A percentile compares a stretch with the other conserved stretches of the same genome.
Evolutionary conservation across 1,140 invertebrate species (phyloP).

Genomic region (Elymnias hypermnestra): DNA sequence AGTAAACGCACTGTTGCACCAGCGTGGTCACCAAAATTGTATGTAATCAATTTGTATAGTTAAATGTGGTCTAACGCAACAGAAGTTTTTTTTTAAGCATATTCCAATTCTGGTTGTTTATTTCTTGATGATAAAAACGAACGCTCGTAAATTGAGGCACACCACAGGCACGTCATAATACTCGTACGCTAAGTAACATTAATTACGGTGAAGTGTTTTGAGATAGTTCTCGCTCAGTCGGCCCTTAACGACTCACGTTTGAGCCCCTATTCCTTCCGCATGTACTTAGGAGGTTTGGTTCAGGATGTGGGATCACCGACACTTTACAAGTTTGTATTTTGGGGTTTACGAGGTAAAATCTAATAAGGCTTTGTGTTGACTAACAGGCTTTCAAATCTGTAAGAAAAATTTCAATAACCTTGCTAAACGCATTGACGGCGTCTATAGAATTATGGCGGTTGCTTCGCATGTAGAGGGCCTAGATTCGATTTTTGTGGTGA

Average conservation of each 20-base stretch:
- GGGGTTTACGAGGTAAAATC: background rate
- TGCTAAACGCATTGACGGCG: no score
- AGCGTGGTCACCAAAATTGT: no score
- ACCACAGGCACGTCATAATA: slow-evolving; percentile 6
- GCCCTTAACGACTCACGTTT: slow-evolving; percentile 9
- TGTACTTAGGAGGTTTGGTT: background rate
- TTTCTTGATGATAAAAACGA: background rate
- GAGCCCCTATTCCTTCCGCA: background rate
- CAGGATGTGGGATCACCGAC: background rate
- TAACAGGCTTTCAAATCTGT: background rate
- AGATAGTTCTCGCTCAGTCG: slow-evolving; percentile 27
- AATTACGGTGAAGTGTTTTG: slow-evolving; percentile 32
- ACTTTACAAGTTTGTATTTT: background rate
- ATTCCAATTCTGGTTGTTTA: background rate
- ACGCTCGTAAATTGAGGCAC: background rate
- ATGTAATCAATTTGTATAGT: no score
- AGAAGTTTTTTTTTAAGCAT: no score
- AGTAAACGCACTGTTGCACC: no score
- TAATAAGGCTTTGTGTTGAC: background rate
- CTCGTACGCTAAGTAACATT: slow-evolving; percentile 21
- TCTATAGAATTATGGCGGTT: no score
- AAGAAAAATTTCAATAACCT: no score
- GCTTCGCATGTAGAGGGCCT: no score
- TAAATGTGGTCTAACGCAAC: no score
- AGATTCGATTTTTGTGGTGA: no score